Percentiles rank a stretch among this genome's conserved stretches.
Evolutionary conservation across 64 coral and sea anemone species (phyloP).

Genomic region (Stylophora pistillata): DNA sequence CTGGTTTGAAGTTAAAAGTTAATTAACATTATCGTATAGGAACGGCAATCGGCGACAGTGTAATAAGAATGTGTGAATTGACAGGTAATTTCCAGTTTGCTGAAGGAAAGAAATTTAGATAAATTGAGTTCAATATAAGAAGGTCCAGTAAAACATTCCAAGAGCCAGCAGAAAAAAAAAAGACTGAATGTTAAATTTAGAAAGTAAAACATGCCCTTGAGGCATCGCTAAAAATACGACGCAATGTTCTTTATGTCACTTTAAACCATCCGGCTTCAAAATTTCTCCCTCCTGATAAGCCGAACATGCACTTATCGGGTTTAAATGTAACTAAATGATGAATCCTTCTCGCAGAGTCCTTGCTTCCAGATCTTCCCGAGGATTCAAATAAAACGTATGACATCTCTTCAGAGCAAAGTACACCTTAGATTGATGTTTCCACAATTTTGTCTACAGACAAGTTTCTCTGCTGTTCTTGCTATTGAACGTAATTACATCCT

Average conservation of each 20-base stretch:
- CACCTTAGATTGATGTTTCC: too few species aligned
- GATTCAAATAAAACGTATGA: too few species aligned
- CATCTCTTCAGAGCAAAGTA: too few species aligned
- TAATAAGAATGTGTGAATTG: not conserved
- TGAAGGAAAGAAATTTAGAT: not conserved
- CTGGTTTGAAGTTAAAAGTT: too few species aligned
- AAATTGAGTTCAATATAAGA: not conserved
- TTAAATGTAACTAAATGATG: too few species aligned
- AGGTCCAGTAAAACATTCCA: not conserved
- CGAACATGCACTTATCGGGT: too few species aligned
- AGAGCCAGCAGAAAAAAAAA: not conserved
- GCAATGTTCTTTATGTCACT: not conserved
- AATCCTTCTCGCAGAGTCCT: too few species aligned
- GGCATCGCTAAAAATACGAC: not conserved
- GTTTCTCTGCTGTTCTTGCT: not conserved
- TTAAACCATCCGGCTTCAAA: not conserved
- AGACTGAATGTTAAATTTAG: not conserved
- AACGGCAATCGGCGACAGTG: too few species aligned
- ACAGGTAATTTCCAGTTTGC: not conserved
- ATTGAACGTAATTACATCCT: not conserved
- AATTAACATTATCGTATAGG: too few species aligned
- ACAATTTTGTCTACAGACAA: too few species aligned
- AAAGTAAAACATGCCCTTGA: conserved; percentile 18
- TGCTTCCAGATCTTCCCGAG: too few species aligned
- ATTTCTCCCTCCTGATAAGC: not conserved